phyloP scores from a whole-genome alignment of 1,140 invertebrate genomes.

The Ephestia elutella region DNA sequence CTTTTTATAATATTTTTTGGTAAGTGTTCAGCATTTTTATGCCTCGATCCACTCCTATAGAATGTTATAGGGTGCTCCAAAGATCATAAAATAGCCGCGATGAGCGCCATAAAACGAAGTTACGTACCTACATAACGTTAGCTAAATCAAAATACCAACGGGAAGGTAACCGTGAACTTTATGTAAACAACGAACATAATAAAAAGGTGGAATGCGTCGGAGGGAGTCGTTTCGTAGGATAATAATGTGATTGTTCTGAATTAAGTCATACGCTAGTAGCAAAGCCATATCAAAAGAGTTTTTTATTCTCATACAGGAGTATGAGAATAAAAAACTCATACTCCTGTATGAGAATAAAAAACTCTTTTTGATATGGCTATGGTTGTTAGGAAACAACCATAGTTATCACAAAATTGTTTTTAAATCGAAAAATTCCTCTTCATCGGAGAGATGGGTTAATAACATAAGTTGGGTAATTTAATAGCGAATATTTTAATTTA shows the following conservation, averaged over 20 bases:
- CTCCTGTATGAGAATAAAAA: too few species aligned
- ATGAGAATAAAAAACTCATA: too few species aligned
- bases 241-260: slow-evolving; percentile 6
- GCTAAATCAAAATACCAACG: neutral
- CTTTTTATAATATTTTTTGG: slow-evolving; percentile 8
- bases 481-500: too few species aligned
- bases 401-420: neutral
- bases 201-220: neutral
- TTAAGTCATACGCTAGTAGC: neutral
- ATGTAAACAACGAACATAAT: slow-evolving; percentile 6
- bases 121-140: neutral
- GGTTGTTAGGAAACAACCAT: too few species aligned
- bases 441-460: too few species aligned
- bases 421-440: neutral
- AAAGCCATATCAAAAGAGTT: neutral
- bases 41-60: slow-evolving; percentile 11
- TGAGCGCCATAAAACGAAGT: slow-evolving; percentile 8
- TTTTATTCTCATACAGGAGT: too few species aligned
- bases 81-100: slow-evolving; percentile 13
- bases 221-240: neutral
- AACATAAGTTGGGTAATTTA: too few species aligned
- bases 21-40: slow-evolving; percentile 4
- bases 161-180: slow-evolving; percentile 5
- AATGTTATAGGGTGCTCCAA: slow-evolving; percentile 15
- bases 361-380: neutral